A percentile compares a stretch with the other conserved stretches of the same genome.
phyloP scores from a whole-genome alignment of 1,140 invertebrate genomes.

The Cherax quadricarinatus region DNA sequence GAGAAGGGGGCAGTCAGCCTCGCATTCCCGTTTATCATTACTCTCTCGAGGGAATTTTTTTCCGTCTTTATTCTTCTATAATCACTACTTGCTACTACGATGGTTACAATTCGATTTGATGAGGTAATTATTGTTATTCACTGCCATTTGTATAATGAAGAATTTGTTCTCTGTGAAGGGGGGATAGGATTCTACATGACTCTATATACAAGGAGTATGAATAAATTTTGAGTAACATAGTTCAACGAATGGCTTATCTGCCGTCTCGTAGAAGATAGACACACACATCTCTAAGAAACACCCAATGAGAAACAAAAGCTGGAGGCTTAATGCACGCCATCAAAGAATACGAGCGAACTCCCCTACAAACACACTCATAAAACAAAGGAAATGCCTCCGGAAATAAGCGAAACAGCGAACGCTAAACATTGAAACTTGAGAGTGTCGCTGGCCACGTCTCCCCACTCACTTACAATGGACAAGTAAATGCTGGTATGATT shows the following conservation, averaged over 20 bases:
- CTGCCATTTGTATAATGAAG: slow-evolving; percentile 34
- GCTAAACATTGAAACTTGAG: slow-evolving; percentile 33
- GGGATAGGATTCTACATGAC: too few relatives aligned
- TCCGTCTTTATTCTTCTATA: slow-evolving; percentile 2
- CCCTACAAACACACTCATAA: too few relatives aligned
- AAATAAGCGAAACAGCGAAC: slow-evolving; percentile 6
- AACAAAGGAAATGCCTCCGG: not conserved
- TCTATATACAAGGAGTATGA: too few relatives aligned
- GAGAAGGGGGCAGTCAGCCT: slow-evolving; percentile 16
- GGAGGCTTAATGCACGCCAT: too few relatives aligned
- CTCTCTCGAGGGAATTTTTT: not conserved
- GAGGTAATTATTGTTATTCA: slow-evolving; percentile 47
- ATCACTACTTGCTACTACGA: slow-evolving; percentile 1
- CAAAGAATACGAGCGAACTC: too few relatives aligned
- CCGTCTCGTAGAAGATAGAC: too few relatives aligned
- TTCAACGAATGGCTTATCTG: too few relatives aligned
- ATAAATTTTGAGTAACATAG: too few relatives aligned
- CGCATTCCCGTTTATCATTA: slow-evolving; percentile 43
- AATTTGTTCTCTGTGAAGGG: not conserved
- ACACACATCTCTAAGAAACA: too few relatives aligned
- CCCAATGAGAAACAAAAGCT: too few relatives aligned
- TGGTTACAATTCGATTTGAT: slow-evolving; percentile 21
- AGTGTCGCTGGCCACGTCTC: not conserved
- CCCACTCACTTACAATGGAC: slow-evolving; percentile 59
- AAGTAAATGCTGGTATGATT: slow-evolving; percentile 63